Base-by-base conservation (phyloP, 2,113 vertebrate genomes). In the Lucifuga dentata region DNA sequence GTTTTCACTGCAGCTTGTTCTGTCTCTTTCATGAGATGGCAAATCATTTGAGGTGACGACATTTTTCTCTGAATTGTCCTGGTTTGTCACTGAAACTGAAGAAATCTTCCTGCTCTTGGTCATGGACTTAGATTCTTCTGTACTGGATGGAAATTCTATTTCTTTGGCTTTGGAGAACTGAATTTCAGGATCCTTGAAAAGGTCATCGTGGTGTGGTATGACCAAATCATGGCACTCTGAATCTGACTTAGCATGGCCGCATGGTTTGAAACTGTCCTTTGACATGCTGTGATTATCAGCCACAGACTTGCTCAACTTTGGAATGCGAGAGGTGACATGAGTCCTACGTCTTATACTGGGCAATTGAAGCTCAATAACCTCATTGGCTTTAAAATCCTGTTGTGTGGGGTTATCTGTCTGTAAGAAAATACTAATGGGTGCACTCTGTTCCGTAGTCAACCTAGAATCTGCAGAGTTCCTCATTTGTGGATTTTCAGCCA, bases 261-360 rank as follows among this genome's bases (percentile, higher is more conserved):
- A 1, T 17, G 15, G 3, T 71, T 69, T 73, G 0, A 21, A 17
- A 17, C 40, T 41, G 1, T 52, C 26, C 45, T 62, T 63, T 5
- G 15, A 11, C 0, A 1, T 29, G 57, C 83, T 85, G 32, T 61
- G 60, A 32, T 20, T 80, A n/a, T 29, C 44, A 6, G 35, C 36
- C 13, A 11, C 33, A 13, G 8, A 16, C 38, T 68, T 83, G 26
- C 1, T 72, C 15, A 56, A 35, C 78, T 86, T 92, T 11, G 79
- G 56, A 40, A 84, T 77, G 5, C 73, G 81, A 55, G 85, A 88
- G 6, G 51, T 50, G 8, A 52, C 7, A 12, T 73, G 35, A 16
- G 57, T 80, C 9, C 29, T 68, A 50, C 24, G 23, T 7, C 35
- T 11, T n/a, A 46, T 39, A 38, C 52, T 56, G 6, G 26, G 5